Evolutionary conservation across 1,140 invertebrate species (phyloP), one percentile per base, ranked within the genome.

Genomic region (Brachionus asplanchnoidis): DNA sequence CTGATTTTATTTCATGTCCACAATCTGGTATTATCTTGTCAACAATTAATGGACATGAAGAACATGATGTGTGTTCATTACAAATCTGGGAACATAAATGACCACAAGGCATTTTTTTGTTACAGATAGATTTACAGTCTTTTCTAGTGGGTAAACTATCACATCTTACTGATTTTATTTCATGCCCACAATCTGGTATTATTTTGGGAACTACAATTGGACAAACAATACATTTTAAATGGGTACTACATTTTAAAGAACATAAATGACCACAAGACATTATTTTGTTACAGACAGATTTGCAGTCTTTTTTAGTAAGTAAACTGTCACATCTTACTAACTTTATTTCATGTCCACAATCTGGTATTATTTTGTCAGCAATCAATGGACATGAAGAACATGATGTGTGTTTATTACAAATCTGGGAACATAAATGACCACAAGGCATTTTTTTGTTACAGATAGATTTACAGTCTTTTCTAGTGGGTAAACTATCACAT

Each of bases 281-380:
- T 36, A 7, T 9, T 14, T 50, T 32, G 17, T 70, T 11, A 77
- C 86, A 87, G 20, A 12, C 11, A 26, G 50, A 50, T 23, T 80
- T 14, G 78, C 85, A 86, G 17, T 42, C 60, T 36, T 56, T 65
- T 82, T 53, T 60, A 5, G 2, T 32, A 0, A 26, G 79, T 3
- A n/a, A 23, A 2, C 1, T 12, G 14, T 82, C 79, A 68, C 79
- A 82, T 82, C 79, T 20, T 14, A 82, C 1, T 60, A 3, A 28
- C 28, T 44, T 46, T 14, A 32, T 14, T 9, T n/a, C n/a, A 40
- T 84, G 82, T 32, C 68, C 44, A 70, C 82, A 84, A 36, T 36
- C 4, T 40, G 68, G 32, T 70, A 12, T 17, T 32, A 84, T 42
- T 5, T 17, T 11, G 53, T 84, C 70, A 1, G 4, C 40, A 9